Conservation (phyloP, 2,113 vertebrate species). For the Megaptera novaeangliae region DNA sequence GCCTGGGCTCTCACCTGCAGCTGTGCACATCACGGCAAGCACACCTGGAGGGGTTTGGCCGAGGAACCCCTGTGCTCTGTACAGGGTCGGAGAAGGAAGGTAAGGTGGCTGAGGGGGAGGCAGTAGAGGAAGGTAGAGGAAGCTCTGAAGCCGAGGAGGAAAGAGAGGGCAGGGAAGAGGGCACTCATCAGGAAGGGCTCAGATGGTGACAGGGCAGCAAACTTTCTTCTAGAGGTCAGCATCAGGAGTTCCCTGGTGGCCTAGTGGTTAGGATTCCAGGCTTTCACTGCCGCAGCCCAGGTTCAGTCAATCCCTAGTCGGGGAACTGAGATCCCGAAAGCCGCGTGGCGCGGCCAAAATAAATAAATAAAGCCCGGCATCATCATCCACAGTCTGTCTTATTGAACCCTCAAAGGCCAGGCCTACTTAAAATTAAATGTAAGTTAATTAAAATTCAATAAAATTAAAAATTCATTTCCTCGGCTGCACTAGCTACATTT, state of each 20-base stretch:
- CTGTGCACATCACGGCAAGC: not conserved
- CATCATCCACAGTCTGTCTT: not conserved
- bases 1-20: not conserved
- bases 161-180: not conserved
- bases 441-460: not conserved
- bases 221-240: not conserved
- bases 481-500: not conserved
- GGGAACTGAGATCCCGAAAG: no score
- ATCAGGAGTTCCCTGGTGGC: no score
- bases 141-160: not conserved
- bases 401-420: not conserved
- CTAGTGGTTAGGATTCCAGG: no score
- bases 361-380: not conserved
- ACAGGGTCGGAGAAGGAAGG: not conserved
- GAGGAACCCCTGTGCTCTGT: not conserved
- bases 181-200: rapidly evolving
- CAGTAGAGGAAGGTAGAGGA: not conserved
- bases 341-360: no score
- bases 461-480: not conserved
- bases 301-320: no score
- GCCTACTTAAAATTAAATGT: not conserved
- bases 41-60: not conserved
- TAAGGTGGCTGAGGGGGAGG: not conserved
- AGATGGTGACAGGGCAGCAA: not conserved
- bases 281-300: no score